Evolutionary conservation across 2,113 vertebrate species (phyloP).

Genomic region (Apaloderma vittatum): DNA sequence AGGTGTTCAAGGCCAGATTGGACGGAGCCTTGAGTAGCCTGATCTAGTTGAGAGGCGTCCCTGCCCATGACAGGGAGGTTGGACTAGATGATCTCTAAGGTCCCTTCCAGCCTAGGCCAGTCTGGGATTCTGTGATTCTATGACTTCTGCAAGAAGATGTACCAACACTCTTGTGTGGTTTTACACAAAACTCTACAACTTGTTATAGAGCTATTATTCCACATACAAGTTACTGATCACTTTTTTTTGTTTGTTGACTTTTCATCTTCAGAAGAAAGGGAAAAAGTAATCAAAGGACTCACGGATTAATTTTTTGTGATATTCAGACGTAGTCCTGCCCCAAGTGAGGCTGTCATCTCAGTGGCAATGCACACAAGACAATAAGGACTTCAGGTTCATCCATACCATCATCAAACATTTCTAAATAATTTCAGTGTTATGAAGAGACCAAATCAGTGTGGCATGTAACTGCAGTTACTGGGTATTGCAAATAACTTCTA

Average conservation of each 20-base stretch:
- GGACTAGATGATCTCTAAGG: no score
- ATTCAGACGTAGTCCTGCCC: background rate
- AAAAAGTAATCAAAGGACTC: background rate
- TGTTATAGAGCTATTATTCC: background rate
- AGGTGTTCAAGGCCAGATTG: no score
- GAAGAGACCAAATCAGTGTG: background rate
- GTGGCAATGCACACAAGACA: background rate
- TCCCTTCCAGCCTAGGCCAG: no score
- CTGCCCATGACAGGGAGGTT: no score
- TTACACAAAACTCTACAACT: background rate
- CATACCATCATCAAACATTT: background rate
- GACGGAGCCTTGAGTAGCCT: no score
- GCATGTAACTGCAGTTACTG: background rate
- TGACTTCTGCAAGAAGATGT: background rate
- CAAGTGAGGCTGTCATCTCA: background rate
- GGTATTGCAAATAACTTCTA: background rate
- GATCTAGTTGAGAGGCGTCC: no score
- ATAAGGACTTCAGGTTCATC: background rate
- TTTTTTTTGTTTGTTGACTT: background rate
- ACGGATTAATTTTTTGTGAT: background rate
- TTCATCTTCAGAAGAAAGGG: background rate
- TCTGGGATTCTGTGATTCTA: no score
- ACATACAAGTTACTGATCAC: background rate
- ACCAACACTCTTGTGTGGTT: background rate
- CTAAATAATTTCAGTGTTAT: background rate